Evolutionary conservation across 2,888 invertebrate genomes (phyloP), one percentile per base, ranked within the genome.

Genomic region (Scrobipalpa costella): DNA sequence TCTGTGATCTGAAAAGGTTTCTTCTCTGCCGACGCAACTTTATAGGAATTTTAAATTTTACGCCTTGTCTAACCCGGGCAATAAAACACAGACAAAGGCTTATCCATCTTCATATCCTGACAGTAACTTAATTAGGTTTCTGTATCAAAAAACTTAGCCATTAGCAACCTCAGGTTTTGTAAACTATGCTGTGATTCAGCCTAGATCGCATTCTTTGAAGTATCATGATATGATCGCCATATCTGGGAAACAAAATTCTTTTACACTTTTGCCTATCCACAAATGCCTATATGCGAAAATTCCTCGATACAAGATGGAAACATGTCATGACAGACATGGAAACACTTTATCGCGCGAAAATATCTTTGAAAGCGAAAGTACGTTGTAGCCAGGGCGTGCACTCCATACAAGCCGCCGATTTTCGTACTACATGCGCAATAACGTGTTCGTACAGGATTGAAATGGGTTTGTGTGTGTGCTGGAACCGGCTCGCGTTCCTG

Each of bases 51-150:
- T 38, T n/a, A 17, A 62, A 55, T 55, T 55, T 55, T 33, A 55
- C 27, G 55, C 55, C 55, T 33, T 55, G 15, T 55, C 55, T 15
- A n/a, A n/a, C n/a, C n/a, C n/a, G 55, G 7, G 11, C 33, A 34
- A 55, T 33, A 55, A 55, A 50, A 55, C 3, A 27, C 7, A 34
- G 15, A 17, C 17, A 34, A 2, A 57, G 13, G 34, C 33, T 57
- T 17, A 57, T 57, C 36, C 57, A 57, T 57, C 57, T 57, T 57
- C 17, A 36, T n/a, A 21, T 34, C 27, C 44, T 59, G 58, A 44
- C 57, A 59, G 40, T 44, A 44, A 21, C 40, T 7, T 59, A 59
- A 59, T 44, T 27, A 58, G n/a, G 57, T 15, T 9, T 15, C 15
- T 40, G 2, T 50, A 52, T 52, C 52, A 52, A 19, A 19, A 3